Percentiles rank a stretch among this genome's conserved stretches.
Conservation (phyloP, 2,797 vertebrate genomes). For the Masticophis lateralis region DNA sequence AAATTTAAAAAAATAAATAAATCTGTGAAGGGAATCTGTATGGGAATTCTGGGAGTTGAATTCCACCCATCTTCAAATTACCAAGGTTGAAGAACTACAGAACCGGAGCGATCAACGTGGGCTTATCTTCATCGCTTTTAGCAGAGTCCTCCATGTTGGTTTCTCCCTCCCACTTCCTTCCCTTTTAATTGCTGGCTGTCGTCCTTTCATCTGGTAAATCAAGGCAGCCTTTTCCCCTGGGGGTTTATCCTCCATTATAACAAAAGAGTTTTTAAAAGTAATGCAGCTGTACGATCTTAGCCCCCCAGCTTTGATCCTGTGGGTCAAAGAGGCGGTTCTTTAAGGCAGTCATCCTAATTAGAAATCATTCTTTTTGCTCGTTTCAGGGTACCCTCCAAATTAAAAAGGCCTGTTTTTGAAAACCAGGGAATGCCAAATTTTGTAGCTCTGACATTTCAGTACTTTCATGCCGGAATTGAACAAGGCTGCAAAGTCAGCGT, state of each 20-base stretch:
- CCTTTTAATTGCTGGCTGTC: not conserved
- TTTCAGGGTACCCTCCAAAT: not conserved
- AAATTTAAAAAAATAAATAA: too few relatives aligned
- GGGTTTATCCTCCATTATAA: not conserved
- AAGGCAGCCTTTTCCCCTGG: too few relatives aligned
- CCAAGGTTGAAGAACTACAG: not conserved
- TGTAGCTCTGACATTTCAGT: not conserved
- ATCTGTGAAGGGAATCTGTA: too few relatives aligned
- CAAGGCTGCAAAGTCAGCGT: too few relatives aligned
- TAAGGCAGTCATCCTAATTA: not conserved
- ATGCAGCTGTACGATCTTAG: not conserved
- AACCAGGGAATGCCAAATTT: not conserved
- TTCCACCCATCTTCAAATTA: not conserved
- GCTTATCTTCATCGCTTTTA: not conserved
- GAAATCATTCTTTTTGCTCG: not conserved
- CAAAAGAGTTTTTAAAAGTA: not conserved
- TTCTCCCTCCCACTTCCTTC: not conserved
- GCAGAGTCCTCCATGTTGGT: not conserved
- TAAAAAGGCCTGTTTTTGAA: not conserved
- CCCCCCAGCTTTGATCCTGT: not conserved
- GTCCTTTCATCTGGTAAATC: not conserved
- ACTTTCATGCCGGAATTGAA: not conserved
- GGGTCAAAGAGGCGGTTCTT: not conserved
- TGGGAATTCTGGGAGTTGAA: too few relatives aligned
- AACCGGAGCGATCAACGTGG: too few relatives aligned